These are phyloP conservation scores for Chloroclystis v-ata DNA, from an alignment of 2,888 invertebrate genomes.

Conservation along the genomic window DNA sequence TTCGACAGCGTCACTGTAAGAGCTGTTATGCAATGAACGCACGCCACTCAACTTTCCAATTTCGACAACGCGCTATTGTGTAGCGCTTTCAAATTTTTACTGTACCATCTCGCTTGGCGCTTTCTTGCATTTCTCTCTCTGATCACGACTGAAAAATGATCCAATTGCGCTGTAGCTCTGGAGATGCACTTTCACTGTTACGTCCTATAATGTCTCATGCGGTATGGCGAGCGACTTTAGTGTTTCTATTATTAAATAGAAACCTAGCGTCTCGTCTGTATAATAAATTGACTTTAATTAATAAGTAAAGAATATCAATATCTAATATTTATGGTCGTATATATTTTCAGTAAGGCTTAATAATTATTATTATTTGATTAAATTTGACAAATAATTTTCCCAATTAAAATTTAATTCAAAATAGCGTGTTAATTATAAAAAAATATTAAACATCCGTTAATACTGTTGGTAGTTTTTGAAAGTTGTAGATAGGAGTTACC, in stretches of 20 bases:
- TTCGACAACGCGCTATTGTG: conserved; percentile 78
- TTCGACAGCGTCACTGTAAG: conserved; percentile 74
- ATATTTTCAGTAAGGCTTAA: too few species aligned
- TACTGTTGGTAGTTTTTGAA: conserved; percentile 30
- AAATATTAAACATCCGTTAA: conserved; percentile 14
- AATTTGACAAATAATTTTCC: too few species aligned
- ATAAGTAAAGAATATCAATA: too few species aligned
- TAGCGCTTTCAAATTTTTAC: conserved; percentile 77
- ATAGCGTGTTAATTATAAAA: conserved; percentile 5
- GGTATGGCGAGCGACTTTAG: conserved; percentile 7
- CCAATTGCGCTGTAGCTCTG: conserved; percentile 60
- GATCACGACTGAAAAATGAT: conserved; percentile 69
- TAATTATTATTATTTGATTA: too few species aligned
- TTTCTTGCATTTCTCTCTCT: conserved; percentile 71
- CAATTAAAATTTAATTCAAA: conserved; percentile 4
- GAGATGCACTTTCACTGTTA: conserved; percentile 71
- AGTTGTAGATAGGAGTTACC: conserved; percentile 29
- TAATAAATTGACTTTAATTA: too few species aligned
- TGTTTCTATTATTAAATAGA: background rate
- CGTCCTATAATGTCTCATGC: conserved; percentile 43
- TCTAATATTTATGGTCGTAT: too few species aligned
- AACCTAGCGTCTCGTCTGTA: too few species aligned
- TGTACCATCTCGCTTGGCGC: conserved; percentile 66
- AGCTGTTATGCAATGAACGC: conserved; percentile 72
- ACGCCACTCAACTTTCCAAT: conserved; percentile 77